These are phyloP conservation scores for Zophobas atratus DNA, from an alignment of 1,140 invertebrate species.

Conservation along the genomic window DNA sequence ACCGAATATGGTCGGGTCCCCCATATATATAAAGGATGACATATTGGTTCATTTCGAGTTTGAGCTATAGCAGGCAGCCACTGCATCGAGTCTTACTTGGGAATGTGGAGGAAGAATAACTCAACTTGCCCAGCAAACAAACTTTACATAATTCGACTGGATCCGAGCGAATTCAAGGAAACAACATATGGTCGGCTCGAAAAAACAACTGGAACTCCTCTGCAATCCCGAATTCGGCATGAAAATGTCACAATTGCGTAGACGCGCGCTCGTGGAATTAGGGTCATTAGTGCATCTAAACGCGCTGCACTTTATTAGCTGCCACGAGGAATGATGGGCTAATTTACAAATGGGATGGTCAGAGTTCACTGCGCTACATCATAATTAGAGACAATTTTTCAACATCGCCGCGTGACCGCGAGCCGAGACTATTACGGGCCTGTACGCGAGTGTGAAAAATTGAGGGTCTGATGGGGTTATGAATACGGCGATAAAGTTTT, in stretches of 20 bases:
- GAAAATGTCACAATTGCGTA: conserved; percentile 30
- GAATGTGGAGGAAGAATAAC: conserved; percentile 37
- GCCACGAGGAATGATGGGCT: conserved; percentile 34
- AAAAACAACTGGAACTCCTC: conserved; percentile 36
- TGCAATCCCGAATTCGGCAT: conserved; percentile 21
- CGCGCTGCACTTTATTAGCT: conserved; percentile 37
- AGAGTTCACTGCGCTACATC: conserved; percentile 40
- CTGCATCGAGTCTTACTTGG: conserved; percentile 41
- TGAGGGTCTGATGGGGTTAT: too few species aligned
- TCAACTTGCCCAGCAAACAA: conserved; percentile 38
- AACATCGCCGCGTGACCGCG: neutral
- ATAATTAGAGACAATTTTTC: conserved; percentile 33
- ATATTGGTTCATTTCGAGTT: conserved; percentile 48
- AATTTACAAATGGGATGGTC: conserved; percentile 37
- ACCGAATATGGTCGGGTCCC: conserved; percentile 44
- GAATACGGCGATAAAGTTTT: too few species aligned
- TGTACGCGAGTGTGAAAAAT: too few species aligned
- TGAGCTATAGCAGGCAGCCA: conserved; percentile 39
- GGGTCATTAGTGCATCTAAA: conserved; percentile 33
- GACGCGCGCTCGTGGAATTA: too few species aligned
- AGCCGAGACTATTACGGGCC: too few species aligned
- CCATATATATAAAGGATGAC: conserved; percentile 45
- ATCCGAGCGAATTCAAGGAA: conserved; percentile 39
- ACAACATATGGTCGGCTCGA: conserved; percentile 32
- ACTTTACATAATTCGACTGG: conserved; percentile 38